These are phyloP conservation scores for Epistrophe eligans DNA, from an alignment of 2,888 invertebrate genomes.

Conservation along the genomic window DNA sequence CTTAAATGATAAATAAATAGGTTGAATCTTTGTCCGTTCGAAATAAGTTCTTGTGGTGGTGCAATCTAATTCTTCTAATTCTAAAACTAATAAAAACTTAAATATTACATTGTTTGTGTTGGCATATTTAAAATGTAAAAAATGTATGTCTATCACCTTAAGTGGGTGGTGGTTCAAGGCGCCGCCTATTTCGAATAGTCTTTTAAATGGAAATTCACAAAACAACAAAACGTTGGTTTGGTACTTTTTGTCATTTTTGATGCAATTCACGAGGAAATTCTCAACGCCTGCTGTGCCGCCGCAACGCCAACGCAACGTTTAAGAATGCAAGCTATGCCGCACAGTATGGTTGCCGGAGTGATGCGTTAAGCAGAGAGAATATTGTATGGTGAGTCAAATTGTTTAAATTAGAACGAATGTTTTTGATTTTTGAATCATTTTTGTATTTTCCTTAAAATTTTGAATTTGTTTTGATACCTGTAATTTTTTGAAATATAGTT, in stretches of 20 bases:
- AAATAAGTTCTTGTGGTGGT: too few species aligned
- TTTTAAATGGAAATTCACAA: slow-evolving; percentile 4
- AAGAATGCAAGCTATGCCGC: slow-evolving; percentile 13
- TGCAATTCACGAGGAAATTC: slow-evolving; percentile 15
- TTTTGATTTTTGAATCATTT: neutral
- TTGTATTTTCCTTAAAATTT: neutral
- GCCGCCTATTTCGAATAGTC: neutral
- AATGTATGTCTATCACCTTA: neutral
- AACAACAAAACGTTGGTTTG: neutral
- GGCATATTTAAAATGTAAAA: slow-evolving; percentile 4
- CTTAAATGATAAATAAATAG: neutral
- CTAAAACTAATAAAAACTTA: too few species aligned
- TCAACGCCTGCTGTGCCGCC: slow-evolving; percentile 20
- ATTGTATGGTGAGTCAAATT: slow-evolving; percentile 7
- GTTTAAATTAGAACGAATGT: neutral
- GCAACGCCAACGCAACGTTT: slow-evolving; percentile 5
- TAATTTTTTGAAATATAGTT: too few species aligned
- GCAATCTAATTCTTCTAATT: too few species aligned
- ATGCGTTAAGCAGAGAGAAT: slow-evolving; percentile 6
- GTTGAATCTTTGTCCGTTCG: neutral
- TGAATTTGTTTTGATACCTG: neutral
- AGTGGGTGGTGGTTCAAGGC: slow-evolving; percentile 10
- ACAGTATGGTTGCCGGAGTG: neutral
- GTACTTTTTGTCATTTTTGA: slow-evolving; percentile 6
- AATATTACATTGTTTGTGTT: neutral